phyloP scores from a whole-genome alignment of 2,113 vertebrate genomes.

The Sinocyclocheilus anophthalmus region DNA sequence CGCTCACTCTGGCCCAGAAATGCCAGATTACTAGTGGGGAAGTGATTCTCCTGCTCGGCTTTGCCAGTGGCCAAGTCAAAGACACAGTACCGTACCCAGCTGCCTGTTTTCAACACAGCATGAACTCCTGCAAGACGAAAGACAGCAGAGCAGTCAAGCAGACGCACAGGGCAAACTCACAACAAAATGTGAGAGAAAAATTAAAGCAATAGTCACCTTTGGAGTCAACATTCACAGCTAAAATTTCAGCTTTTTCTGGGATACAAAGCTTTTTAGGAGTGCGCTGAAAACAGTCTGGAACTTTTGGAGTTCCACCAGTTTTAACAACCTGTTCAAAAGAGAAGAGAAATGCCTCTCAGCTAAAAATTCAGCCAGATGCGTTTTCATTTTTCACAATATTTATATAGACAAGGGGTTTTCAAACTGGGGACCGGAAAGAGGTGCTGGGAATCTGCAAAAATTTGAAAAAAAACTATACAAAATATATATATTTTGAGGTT shows the following conservation, averaged over 20 bases:
- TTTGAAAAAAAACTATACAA: too few relatives aligned
- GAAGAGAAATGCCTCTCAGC: not conserved
- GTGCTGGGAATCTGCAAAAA: too few relatives aligned
- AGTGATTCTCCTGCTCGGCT: conserved; percentile 98
- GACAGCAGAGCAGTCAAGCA: not conserved
- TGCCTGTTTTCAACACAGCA: conserved; percentile 96
- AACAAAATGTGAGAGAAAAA: not conserved
- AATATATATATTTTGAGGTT: too few relatives aligned
- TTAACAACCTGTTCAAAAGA: conserved; percentile 86
- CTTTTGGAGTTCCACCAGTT: conserved; percentile 97
- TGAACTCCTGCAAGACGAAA: conserved; percentile 85
- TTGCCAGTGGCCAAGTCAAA: conserved; percentile 96
- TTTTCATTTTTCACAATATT: not conserved
- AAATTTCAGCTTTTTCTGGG: conserved; percentile 97
- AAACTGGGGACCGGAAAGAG: too few relatives aligned
- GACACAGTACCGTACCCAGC: conserved; percentile 76
- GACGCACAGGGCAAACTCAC: not conserved
- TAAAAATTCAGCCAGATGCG: too few relatives aligned
- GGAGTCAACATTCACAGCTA: conserved; percentile 98
- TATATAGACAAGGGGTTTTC: too few relatives aligned
- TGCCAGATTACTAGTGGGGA: conserved; percentile 96
- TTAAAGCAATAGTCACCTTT: conserved; percentile 78
- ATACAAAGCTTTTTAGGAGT: conserved; percentile 96
- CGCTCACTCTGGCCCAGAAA: conserved; percentile 96
- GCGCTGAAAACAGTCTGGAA: conserved; percentile 98